Percentiles rank a stretch among this genome's conserved stretches.
Conservation (phyloP, 92 coral and sea anemone genomes). For the Umimayanthus chanpuru region DNA sequence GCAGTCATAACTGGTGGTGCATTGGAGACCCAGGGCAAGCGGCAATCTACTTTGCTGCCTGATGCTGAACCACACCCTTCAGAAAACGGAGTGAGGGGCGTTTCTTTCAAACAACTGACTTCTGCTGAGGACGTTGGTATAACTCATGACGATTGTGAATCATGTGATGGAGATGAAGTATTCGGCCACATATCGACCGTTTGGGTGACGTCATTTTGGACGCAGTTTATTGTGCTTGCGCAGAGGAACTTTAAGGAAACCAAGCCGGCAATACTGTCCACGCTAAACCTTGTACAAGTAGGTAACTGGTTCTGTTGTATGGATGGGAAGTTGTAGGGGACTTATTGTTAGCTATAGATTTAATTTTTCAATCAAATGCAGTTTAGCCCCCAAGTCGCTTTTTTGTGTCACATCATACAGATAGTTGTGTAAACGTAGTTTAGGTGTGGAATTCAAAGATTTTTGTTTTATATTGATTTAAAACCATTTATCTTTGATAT, state of each 20-base stretch:
- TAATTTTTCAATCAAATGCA: no score
- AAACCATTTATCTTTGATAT: no score
- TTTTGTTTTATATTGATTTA: no score
- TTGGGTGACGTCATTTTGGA: constrained; percentile 97
- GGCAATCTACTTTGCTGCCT: not conserved
- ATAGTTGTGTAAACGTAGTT: no score
- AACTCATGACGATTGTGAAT: constrained; percentile 67
- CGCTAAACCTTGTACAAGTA: constrained; percentile 80
- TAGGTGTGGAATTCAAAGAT: no score
- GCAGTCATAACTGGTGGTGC: not conserved
- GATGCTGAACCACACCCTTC: not conserved
- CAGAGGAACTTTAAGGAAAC: constrained; percentile 89
- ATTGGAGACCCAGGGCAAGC: not conserved
- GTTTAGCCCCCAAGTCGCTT: no score
- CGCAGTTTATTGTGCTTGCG: constrained; percentile 85
- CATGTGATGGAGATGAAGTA: constrained; percentile 59
- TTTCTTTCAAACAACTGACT: not conserved
- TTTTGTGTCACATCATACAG: no score
- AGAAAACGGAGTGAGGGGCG: not conserved
- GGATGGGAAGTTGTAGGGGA: constrained; percentile 35
- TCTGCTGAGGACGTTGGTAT: not conserved
- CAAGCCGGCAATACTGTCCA: constrained; percentile 80
- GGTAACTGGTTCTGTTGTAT: not conserved
- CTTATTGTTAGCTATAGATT: no score
- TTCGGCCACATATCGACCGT: constrained; percentile 70